A percentile compares a stretch with the other conserved stretches of the same genome.
Conservation (phyloP, 1,140 invertebrate species). For the Brachionus koreanus region DNA sequence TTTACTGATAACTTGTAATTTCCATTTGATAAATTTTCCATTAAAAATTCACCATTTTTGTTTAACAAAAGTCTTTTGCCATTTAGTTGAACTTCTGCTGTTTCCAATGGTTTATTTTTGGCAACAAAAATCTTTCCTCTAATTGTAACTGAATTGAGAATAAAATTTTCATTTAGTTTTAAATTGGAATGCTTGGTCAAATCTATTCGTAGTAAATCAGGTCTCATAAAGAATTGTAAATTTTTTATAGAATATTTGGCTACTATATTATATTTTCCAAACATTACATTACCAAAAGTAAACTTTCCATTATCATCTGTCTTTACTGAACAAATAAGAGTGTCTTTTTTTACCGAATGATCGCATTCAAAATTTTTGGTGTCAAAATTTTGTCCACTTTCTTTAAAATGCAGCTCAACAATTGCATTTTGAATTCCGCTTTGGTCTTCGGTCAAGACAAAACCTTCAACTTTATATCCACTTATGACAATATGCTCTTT, state of each 20-base stretch:
- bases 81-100: conserved; percentile 70
- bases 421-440: neutral
- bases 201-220: neutral
- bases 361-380: conserved; percentile 61
- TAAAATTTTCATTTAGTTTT: conserved; percentile 34
- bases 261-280: conserved; percentile 72
- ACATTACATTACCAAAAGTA: conserved; percentile 70
- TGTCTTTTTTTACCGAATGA: conserved; percentile 55
- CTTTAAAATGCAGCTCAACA: conserved; percentile 1
- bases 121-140: neutral
- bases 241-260: conserved; percentile 62
- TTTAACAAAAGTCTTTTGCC: conserved; percentile 68
- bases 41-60: conserved; percentile 69
- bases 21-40: conserved; percentile 76
- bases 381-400: neutral
- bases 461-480: conserved; percentile 20
- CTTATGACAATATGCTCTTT: conserved; percentile 10
- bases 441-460: neutral
- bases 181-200: conserved; percentile 25
- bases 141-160: conserved; percentile 42
- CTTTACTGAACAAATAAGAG: conserved; percentile 70
- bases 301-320: conserved; percentile 74
- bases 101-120: conserved; percentile 65
- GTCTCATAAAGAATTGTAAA: conserved; percentile 21
- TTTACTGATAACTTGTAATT: conserved; percentile 70